Percentiles rank a stretch among this genome's conserved stretches.
These are phyloP conservation scores for Caprella mutica DNA, from an alignment of 2,888 invertebrate species.

Conservation along the genomic window DNA sequence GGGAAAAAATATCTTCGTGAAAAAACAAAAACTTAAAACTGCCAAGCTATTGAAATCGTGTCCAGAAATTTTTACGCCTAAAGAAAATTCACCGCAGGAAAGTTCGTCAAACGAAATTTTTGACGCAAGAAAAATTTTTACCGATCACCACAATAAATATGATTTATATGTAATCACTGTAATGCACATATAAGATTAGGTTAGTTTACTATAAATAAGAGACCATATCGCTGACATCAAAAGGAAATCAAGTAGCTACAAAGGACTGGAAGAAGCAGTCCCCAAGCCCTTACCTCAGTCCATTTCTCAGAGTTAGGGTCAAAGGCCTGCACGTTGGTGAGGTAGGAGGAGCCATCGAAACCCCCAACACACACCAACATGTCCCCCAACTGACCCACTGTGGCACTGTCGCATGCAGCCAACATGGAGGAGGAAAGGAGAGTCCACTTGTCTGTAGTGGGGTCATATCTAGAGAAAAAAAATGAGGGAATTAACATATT, in stretches of 20 bases:
- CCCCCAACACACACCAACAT: slow-evolving; percentile 74
- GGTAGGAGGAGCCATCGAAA: slow-evolving; percentile 78
- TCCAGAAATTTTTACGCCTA: too few species aligned
- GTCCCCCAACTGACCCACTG: slow-evolving; percentile 73
- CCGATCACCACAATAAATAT: too few species aligned
- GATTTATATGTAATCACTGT: background rate
- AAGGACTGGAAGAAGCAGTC: too few species aligned
- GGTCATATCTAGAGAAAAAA: slow-evolving; percentile 47
- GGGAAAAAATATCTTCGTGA: too few species aligned
- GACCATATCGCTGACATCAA: too few species aligned
- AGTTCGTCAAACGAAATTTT: too few species aligned
- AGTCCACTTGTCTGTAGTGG: slow-evolving; percentile 72
- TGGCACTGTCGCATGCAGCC: slow-evolving; percentile 70
- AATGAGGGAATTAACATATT: background rate
- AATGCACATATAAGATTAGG: background rate
- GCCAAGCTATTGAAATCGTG: too few species aligned
- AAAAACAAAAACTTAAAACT: too few species aligned
- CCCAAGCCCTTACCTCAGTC: slow-evolving; percentile 18
- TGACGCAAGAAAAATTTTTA: too few species aligned
- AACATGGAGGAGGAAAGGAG: slow-evolving; percentile 64
- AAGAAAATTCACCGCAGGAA: too few species aligned
- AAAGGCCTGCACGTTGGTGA: slow-evolving; percentile 72
- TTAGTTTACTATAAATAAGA: too few species aligned
- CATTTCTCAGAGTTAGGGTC: slow-evolving; percentile 32
- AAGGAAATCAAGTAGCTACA: too few species aligned